A percentile compares a stretch with the other conserved stretches of the same genome.
These are phyloP conservation scores for Melieria picta DNA, from an alignment of 2,888 invertebrate species.

Conservation along the genomic window DNA sequence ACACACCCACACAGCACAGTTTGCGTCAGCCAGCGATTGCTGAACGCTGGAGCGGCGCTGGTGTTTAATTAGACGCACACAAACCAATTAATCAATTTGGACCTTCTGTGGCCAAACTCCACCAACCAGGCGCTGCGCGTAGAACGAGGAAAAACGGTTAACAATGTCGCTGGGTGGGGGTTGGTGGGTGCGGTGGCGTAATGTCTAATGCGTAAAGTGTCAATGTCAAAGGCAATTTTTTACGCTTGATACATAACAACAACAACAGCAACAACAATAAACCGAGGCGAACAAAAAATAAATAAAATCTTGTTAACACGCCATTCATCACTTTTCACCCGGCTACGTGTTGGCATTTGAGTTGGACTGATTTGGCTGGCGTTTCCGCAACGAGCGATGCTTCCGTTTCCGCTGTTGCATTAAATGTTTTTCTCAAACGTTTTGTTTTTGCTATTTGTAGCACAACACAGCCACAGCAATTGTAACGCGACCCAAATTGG, in stretches of 20 bases:
- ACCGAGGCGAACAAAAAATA: constrained; percentile 41
- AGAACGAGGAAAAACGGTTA: constrained; percentile 22
- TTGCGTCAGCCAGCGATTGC: constrained; percentile 18
- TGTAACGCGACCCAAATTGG: constrained; percentile 44
- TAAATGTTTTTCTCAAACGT: constrained; percentile 28
- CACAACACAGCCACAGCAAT: constrained; percentile 22
- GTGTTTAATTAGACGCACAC: constrained; percentile 62
- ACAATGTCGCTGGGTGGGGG: neutral
- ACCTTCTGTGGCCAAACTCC: constrained; percentile 7
- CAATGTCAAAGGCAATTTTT: constrained; percentile 62
- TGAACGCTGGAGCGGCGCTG: constrained; percentile 17
- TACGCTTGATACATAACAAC: constrained; percentile 54
- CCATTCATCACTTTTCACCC: constrained; percentile 62
- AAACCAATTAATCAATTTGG: constrained; percentile 63
- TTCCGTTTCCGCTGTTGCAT: constrained; percentile 17
- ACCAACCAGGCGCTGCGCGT: constrained; percentile 8
- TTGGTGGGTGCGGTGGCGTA: no score
- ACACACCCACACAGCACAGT: constrained; percentile 11
- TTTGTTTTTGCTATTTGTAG: constrained; percentile 23
- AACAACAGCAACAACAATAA: constrained; percentile 40
- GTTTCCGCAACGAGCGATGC: constrained; percentile 1
- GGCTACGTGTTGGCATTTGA: constrained; percentile 46
- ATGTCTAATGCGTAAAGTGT: constrained; percentile 50
- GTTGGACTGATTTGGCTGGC: constrained; percentile 28
- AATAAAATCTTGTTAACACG: constrained; percentile 66